Evolutionary conservation across 1,140 invertebrate species (phyloP).

Genomic region (Melanaphis sacchari): DNA sequence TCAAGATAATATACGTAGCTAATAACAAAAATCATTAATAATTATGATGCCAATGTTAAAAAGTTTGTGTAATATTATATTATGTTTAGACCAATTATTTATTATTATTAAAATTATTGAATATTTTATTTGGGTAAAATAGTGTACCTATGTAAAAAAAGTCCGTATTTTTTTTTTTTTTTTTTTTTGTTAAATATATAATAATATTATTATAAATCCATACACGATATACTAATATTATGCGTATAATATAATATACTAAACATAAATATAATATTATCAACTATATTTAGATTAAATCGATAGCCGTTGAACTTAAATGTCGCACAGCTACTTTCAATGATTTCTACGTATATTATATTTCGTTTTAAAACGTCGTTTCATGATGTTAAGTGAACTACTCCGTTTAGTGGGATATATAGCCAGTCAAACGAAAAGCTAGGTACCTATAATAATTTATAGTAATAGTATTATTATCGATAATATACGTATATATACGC

Average conservation of each 20-base stretch:
- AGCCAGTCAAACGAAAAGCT: background rate
- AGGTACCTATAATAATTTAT: background rate
- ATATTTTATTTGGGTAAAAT: background rate
- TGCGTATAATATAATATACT: background rate
- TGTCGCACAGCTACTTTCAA: background rate
- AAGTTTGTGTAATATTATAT: background rate
- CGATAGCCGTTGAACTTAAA: background rate
- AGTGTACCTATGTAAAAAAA: background rate
- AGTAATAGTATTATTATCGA: background rate
- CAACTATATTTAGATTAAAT: background rate
- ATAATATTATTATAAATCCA: background rate
- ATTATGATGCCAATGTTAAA: background rate
- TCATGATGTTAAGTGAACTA: background rate
- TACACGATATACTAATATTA: background rate
- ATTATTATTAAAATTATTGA: background rate
- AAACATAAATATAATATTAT: background rate
- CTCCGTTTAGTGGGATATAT: background rate
- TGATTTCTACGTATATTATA: background rate
- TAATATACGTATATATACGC: background rate
- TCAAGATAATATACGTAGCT: background rate
- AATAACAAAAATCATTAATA: background rate
- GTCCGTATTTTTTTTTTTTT: background rate
- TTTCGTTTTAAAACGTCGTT: background rate
- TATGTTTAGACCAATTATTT: background rate
- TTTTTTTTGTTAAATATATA: background rate